Conservation (phyloP, 1,140 invertebrate species). For the Papilio xuthus region DNA sequence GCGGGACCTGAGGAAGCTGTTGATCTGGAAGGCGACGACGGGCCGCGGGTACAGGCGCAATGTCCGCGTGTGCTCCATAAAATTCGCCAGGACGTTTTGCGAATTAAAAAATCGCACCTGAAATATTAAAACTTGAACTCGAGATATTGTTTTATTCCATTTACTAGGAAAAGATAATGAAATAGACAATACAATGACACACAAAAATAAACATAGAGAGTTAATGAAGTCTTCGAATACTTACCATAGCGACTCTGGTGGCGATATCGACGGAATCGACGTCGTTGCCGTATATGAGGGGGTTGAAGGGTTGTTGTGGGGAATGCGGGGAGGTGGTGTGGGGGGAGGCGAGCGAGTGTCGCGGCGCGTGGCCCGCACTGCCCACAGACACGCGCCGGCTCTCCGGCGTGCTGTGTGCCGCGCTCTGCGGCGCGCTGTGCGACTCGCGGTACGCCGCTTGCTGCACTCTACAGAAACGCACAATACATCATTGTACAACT, state of each 20-base stretch:
- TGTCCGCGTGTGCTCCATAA: conserved; percentile 98
- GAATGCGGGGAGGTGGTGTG: conserved; percentile 58
- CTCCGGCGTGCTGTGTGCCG: conserved; percentile 69
- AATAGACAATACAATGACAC: too few species aligned
- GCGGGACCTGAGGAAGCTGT: conserved; percentile 97
- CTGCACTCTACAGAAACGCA: conserved; percentile 57
- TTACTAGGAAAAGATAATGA: not conserved
- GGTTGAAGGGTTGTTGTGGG: conserved; percentile 84
- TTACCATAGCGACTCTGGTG: conserved; percentile 98
- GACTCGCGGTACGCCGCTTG: conserved; percentile 58
- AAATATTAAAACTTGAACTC: not conserved
- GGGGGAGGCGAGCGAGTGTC: conserved; percentile 65
- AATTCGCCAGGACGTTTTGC: conserved; percentile 97
- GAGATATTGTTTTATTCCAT: not conserved
- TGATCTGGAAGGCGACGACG: conserved; percentile 99
- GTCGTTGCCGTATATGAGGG: conserved; percentile 97
- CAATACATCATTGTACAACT: not conserved
- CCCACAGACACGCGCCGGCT: conserved; percentile 67
- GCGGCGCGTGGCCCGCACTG: conserved; percentile 59
- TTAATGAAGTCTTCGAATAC: conserved; percentile 39
- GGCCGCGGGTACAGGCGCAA: conserved; percentile 97
- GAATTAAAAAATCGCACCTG: conserved; percentile 99
- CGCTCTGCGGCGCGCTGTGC: conserved; percentile 68
- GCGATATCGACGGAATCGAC: conserved; percentile 99
- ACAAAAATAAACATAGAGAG: too few species aligned